Percentiles rank a stretch among this genome's conserved stretches.
Evolutionary conservation across 2,113 vertebrate species (phyloP).

Genomic region (Fregata magnificens): DNA sequence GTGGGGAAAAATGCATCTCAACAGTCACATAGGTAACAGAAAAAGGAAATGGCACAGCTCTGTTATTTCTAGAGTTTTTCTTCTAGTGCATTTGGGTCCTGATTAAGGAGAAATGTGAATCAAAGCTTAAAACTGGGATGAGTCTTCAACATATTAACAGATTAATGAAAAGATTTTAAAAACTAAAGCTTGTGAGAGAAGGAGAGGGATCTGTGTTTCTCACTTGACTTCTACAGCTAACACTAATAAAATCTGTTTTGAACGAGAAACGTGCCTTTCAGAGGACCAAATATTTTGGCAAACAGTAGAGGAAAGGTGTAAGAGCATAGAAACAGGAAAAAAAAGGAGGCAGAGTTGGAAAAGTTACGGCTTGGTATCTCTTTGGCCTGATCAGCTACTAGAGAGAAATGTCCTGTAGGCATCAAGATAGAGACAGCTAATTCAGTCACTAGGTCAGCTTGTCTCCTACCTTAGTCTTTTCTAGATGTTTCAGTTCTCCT

Average conservation of each 20-base stretch:
- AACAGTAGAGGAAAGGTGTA: background rate
- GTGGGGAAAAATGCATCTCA: background rate
- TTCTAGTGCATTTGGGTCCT: background rate
- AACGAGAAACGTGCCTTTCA: background rate
- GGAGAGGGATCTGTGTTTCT: background rate
- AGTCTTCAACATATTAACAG: background rate
- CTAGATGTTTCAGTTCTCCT: background rate
- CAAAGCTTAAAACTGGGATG: background rate
- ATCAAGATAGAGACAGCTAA: background rate
- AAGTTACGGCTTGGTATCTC: background rate
- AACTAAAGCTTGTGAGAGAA: background rate
- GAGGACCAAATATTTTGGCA: background rate
- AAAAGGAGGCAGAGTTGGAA: background rate
- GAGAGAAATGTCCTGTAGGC: background rate
- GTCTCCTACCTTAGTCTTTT: background rate
- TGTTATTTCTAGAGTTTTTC: background rate
- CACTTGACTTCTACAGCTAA: background rate
- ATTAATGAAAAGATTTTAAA: background rate
- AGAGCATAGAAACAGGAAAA: background rate
- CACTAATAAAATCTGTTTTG: background rate
- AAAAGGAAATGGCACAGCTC: background rate
- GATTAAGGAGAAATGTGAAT: background rate
- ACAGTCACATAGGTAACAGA: background rate
- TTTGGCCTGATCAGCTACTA: background rate
- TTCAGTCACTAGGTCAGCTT: background rate